Conservation (phyloP, 1,140 invertebrate species). For the Tenebrio molitor region DNA sequence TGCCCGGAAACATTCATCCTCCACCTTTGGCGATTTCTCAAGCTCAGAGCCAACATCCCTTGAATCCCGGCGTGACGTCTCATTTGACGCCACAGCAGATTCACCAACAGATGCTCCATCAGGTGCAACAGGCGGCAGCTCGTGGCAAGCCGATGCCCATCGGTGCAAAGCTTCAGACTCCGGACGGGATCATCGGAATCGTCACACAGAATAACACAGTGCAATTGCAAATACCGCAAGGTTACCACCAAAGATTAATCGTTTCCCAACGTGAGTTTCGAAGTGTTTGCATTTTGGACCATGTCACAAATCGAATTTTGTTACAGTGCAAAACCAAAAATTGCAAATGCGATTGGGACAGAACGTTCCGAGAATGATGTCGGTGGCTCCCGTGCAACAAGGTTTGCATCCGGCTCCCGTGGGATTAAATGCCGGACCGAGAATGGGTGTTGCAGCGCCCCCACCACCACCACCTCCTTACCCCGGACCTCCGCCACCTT, state of each 20-base stretch:
- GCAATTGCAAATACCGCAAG: conserved; percentile 72
- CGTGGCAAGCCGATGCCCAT: conserved; percentile 73
- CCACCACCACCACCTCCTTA: conserved; percentile 76
- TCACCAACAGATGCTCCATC: conserved; percentile 66
- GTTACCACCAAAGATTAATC: conserved; percentile 66
- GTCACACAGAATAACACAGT: conserved; percentile 76
- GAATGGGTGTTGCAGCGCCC: conserved; percentile 62
- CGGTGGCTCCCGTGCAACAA: conserved; percentile 54
- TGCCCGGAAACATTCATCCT: conserved; percentile 41
- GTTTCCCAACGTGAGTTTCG: conserved; percentile 51
- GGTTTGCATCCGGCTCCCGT: conserved; percentile 64
- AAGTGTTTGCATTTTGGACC: too few species aligned
- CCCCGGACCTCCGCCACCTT: conserved; percentile 75
- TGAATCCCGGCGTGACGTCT: conserved; percentile 20
- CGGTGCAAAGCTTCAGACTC: conserved; percentile 73
- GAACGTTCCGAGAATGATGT: conserved; percentile 56
- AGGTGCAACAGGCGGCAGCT: conserved; percentile 72
- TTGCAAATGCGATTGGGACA: conserved; percentile 63
- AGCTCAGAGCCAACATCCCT: conserved; percentile 44
- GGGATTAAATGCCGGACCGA: conserved; percentile 52
- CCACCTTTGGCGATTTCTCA: conserved; percentile 55
- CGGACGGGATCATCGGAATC: conserved; percentile 76
- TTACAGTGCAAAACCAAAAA: conserved; percentile 65
- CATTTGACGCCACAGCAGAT: conserved; percentile 61
- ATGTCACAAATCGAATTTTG: neutral